Percentiles rank a stretch among this genome's conserved stretches.
Conservation (phyloP, 2,113 vertebrate species). For the Cyanoderma ruficeps region DNA sequence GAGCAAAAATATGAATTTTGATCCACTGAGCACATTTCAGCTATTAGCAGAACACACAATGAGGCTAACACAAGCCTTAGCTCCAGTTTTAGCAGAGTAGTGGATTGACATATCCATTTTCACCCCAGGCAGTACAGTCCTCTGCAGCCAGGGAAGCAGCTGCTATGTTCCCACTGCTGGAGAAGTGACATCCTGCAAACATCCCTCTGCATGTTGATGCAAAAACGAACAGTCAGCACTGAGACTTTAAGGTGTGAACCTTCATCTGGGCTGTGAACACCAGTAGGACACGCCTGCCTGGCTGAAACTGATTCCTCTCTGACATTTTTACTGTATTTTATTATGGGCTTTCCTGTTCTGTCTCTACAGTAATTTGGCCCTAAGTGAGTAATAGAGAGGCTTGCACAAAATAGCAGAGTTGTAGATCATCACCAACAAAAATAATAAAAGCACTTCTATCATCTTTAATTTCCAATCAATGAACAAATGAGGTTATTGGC, state of each 20-base stretch:
- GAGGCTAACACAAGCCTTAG: background rate
- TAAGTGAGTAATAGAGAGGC: constrained; percentile 20
- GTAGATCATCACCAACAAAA: background rate
- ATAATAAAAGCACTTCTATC: constrained; percentile 1
- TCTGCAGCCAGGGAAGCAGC: background rate
- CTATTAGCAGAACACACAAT: constrained; percentile 19
- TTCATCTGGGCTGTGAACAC: background rate
- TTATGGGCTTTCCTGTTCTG: background rate
- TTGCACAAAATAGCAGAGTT: background rate
- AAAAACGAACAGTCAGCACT: background rate
- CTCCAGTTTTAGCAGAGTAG: background rate
- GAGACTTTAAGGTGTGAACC: background rate
- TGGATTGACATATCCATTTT: background rate
- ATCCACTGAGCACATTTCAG: constrained; percentile 2
- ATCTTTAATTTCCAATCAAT: constrained; percentile 53
- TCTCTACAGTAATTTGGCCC: background rate
- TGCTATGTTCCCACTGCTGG: background rate
- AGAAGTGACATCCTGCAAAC: background rate
- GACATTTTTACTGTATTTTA: background rate
- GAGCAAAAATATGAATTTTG: constrained; percentile 51
- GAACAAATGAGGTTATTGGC: constrained; percentile 50
- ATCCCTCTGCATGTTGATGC: background rate
- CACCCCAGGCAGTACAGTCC: background rate
- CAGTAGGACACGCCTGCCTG: background rate
- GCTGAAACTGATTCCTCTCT: background rate